A percentile compares a stretch with the other conserved stretches of the same genome.
Evolutionary conservation across 2,888 invertebrate species (phyloP).

Genomic region (Liopterus haemorrhoidalis): DNA sequence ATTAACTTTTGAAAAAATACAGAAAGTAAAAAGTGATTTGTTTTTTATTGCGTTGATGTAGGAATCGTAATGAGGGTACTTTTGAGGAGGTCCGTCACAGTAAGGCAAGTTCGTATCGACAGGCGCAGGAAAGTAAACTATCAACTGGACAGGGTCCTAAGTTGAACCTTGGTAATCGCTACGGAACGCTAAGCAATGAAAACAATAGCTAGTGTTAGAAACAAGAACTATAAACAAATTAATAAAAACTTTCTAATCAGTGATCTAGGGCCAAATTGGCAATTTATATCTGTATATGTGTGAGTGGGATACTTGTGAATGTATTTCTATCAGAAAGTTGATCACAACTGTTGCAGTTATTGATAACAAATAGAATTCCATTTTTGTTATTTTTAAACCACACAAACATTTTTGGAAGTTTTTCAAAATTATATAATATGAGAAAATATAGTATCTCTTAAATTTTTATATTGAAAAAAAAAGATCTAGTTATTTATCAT

Average conservation of each 20-base stretch:
- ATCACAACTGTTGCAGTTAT: slow-evolving; percentile 22
- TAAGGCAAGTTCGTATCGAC: slow-evolving; percentile 47
- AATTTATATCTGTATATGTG: slow-evolving; percentile 11
- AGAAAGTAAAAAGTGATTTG: too few species aligned
- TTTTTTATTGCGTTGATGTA: slow-evolving; percentile 30
- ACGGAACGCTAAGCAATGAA: slow-evolving; percentile 55
- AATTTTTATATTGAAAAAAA: too few species aligned
- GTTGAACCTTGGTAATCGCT: slow-evolving; percentile 58
- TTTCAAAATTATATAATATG: slow-evolving; percentile 4
- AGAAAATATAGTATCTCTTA: neutral
- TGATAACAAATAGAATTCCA: slow-evolving; percentile 15
- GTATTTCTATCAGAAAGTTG: slow-evolving; percentile 20
- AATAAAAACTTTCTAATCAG: slow-evolving; percentile 20
- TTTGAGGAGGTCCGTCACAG: slow-evolving; percentile 56
- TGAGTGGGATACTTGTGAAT: slow-evolving; percentile 20
- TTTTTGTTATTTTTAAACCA: slow-evolving; percentile 14
- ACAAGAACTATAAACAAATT: slow-evolving; percentile 18
- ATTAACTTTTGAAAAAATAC: neutral
- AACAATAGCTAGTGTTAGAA: slow-evolving; percentile 43
- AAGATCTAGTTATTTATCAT: too few species aligned
- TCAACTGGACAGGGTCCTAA: slow-evolving; percentile 49
- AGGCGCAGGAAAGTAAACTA: slow-evolving; percentile 47
- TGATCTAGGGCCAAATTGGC: slow-evolving; percentile 13
- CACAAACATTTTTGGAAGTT: slow-evolving; percentile 14
- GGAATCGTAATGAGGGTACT: slow-evolving; percentile 50